A percentile compares a stretch with the other conserved stretches of the same genome.
Conservation (phyloP, 2,888 invertebrate genomes). For the Graphium colonna region DNA sequence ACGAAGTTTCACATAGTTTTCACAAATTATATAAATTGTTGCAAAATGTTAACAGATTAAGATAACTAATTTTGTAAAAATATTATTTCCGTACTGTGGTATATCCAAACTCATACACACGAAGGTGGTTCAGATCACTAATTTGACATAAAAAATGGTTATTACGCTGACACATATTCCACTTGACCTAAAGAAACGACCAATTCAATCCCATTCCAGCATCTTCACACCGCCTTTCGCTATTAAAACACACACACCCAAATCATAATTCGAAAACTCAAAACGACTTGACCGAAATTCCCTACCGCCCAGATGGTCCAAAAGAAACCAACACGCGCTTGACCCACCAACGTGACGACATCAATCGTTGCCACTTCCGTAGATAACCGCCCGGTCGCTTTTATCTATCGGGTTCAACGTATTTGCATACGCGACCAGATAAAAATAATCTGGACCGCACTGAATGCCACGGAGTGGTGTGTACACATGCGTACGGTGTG, state of each 20-base stretch:
- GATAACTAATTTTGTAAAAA: too few relatives aligned
- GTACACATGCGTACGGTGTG: too few relatives aligned
- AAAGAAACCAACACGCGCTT: constrained; percentile 11
- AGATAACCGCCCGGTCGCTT: constrained; percentile 15
- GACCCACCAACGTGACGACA: constrained; percentile 19
- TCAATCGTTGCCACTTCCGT: constrained; percentile 16
- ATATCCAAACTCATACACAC: too few relatives aligned
- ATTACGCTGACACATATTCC: too few relatives aligned
- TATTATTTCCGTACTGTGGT: too few relatives aligned
- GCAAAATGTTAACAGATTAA: too few relatives aligned
- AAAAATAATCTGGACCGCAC: constrained; percentile 14
- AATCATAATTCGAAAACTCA: constrained; percentile 22
- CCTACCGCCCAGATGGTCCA: constrained; percentile 3
- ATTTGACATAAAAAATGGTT: too few relatives aligned
- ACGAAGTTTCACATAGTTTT: too few relatives aligned
- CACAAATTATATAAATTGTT: too few relatives aligned
- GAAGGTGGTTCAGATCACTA: too few relatives aligned
- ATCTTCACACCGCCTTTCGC: constrained; percentile 56
- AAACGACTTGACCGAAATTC: constrained; percentile 13
- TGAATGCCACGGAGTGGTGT: constrained; percentile 5
- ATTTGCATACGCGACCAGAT: constrained; percentile 20
- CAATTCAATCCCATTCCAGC: too few relatives aligned
- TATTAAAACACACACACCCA: constrained; percentile 37
- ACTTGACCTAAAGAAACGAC: too few relatives aligned
- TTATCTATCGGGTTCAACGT: constrained; percentile 21